Evolutionary conservation across 2,113 vertebrate species (phyloP), one percentile per base, ranked within the genome.

Genomic region (Mastomys natalensis): DNA sequence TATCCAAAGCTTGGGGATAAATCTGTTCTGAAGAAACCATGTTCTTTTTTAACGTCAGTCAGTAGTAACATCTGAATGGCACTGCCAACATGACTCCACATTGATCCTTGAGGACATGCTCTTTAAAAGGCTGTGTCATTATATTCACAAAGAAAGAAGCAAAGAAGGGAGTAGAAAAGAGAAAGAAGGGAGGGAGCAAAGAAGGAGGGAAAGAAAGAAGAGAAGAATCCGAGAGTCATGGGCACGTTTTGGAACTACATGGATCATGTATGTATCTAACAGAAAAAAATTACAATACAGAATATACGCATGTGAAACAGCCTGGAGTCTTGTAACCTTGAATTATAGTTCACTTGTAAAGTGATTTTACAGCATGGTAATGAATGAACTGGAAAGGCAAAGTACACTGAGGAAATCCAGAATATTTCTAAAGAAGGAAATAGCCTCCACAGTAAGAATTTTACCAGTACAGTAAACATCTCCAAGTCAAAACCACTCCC

Each of bases 31-130:
- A 91, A 85, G 43, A 86, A n/a, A 87, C 88, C 60, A 34, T 82
- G 66, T 34, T 94, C 80, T 93, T 95, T 74, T 93, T 92, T 86
- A 96, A 93, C 0, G 16, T 94, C 90, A 90, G 48, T 97, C 93
- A 92, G 40, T 72, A 11, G 24, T 43, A 90, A 45, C 15, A 87
- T 85, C 62, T 29, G 58, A 92, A 77, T 9, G 60, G 2, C 53
- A 94, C 7, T 55, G 58, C 94, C n/a, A 81, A 45, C 76, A 37
- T n/a, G 29, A 77, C 77, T 31, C 60, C 45, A 80, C 11, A 88
- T 80, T 94, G 48, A 16, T n/a, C 66, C 62, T 82, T 78, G 0
- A 21, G 55, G 72, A 89, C 11, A 37, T 22, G 24, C 40, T 26
- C 53, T 81, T 81, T 62, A 24, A 86, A 51, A 40, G 24, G 5